Conservation (phyloP, 2,888 invertebrate species). For the Caenorhabditis sulstoni region DNA sequence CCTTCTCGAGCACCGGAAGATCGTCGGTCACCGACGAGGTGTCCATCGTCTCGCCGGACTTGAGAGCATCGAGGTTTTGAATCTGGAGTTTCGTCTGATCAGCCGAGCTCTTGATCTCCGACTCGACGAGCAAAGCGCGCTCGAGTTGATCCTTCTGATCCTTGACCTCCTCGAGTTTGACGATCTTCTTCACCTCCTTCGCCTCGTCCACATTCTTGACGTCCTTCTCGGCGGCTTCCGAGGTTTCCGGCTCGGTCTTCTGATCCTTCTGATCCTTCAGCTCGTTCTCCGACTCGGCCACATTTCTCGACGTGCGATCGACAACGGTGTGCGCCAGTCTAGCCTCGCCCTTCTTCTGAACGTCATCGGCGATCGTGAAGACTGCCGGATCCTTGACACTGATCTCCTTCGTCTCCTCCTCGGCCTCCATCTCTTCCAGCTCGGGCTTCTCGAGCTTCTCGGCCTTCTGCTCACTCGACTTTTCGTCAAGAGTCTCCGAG, state of each 20-base stretch:
- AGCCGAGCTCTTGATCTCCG: slow-evolving; percentile 42
- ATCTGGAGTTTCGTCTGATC: slow-evolving; percentile 19
- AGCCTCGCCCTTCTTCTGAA: slow-evolving; percentile 17
- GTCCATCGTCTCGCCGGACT: slow-evolving; percentile 25
- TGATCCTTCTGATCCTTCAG: not conserved
- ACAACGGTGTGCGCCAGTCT: slow-evolving; percentile 42
- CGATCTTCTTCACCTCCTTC: not conserved
- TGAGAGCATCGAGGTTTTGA: slow-evolving; percentile 8
- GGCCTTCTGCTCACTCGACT: not conserved
- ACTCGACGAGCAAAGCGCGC: slow-evolving; percentile 46
- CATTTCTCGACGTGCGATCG: slow-evolving; percentile 30
- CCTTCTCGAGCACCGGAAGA: slow-evolving; percentile 38
- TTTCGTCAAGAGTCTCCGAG: slow-evolving; percentile 22
- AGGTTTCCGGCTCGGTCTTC: not conserved
- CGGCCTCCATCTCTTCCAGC: slow-evolving; percentile 25
- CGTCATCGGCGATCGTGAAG: slow-evolving; percentile 32
- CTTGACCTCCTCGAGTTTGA: not conserved
- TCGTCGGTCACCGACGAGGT: slow-evolving; percentile 25
- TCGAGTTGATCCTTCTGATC: slow-evolving; percentile 19
- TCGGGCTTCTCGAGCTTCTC: slow-evolving; percentile 16
- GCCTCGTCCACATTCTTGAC: not conserved
- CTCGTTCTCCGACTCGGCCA: slow-evolving; percentile 21
- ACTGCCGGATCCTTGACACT: slow-evolving; percentile 18
- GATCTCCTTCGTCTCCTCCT: slow-evolving; percentile 1
- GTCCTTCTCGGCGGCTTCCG: too few species aligned